A percentile compares a stretch with the other conserved stretches of the same genome.
Conservation (phyloP, 1,140 invertebrate species). For the Eumaeus atala region DNA sequence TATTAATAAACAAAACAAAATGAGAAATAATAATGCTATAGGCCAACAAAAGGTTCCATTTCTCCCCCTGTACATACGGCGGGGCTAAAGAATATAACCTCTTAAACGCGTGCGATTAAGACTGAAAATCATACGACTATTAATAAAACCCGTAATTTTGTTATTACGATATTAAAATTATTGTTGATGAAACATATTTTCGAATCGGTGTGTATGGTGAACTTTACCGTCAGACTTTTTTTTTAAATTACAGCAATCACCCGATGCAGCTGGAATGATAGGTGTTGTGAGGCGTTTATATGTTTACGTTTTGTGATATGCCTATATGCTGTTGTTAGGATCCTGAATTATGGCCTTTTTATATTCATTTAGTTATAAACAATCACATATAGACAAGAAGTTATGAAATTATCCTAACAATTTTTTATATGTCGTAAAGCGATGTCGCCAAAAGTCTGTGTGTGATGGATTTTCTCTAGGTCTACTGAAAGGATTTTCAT, state of each 20-base stretch:
- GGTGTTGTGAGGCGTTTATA: constrained; percentile 40
- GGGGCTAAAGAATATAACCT: constrained; percentile 47
- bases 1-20: constrained; percentile 75
- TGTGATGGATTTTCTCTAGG: too few species aligned
- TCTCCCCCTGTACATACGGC: constrained; percentile 58
- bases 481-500: too few species aligned
- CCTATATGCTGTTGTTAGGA: too few species aligned
- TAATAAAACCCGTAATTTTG: constrained; percentile 65
- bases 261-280: constrained; percentile 56
- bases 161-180: constrained; percentile 74
- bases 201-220: constrained; percentile 64
- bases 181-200: constrained; percentile 73
- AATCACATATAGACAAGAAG: too few species aligned
- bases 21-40: constrained; percentile 74
- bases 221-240: constrained; percentile 67
- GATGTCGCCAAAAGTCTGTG: too few species aligned
- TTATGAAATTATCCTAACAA: too few species aligned
- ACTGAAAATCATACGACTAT: constrained; percentile 48
- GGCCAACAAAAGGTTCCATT: constrained; percentile 73
- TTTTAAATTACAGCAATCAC: constrained; percentile 69
- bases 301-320: constrained; percentile 30
- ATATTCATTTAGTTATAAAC: too few species aligned
- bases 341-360: too few species aligned
- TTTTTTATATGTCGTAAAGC: too few species aligned
- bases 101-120: constrained; percentile 51